These are phyloP conservation scores for Drosophila sturtevanti DNA, from an alignment of 1,140 invertebrate species.

Conservation along the genomic window DNA sequence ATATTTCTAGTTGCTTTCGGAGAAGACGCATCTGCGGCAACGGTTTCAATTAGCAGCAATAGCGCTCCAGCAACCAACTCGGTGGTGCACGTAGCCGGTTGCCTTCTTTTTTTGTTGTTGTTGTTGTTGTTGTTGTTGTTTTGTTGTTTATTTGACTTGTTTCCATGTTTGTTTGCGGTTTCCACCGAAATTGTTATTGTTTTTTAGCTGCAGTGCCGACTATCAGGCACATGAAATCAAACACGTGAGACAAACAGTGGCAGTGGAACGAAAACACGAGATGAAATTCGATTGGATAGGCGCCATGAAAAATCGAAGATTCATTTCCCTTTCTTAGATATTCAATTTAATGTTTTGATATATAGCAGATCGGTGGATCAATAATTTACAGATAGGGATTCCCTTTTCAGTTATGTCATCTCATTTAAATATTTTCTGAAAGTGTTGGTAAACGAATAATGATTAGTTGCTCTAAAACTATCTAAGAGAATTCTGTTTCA, in stretches of 20 bases:
- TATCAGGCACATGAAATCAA: slow-evolving; percentile 4
- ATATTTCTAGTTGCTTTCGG: neutral
- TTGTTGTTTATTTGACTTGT: slow-evolving; percentile 1
- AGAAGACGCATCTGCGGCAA: slow-evolving; percentile 5
- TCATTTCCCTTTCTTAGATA: too few species aligned
- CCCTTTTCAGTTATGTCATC: too few species aligned
- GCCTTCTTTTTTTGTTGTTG: slow-evolving; percentile 28
- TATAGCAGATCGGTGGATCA: too few species aligned
- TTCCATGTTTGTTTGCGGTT: slow-evolving; percentile 25
- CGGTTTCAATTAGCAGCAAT: neutral
- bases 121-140: slow-evolving; percentile 32
- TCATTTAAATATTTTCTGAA: too few species aligned
- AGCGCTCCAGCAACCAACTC: neutral
- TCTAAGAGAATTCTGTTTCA: too few species aligned
- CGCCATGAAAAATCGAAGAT: neutral
- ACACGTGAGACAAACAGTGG: slow-evolving; percentile 1
- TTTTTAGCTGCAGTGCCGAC: neutral
- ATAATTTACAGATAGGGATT: too few species aligned
- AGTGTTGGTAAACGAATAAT: neutral
- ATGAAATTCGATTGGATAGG: neutral
- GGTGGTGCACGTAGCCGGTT: slow-evolving; percentile 14
- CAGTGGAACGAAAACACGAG: neutral
- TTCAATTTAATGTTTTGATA: too few species aligned
- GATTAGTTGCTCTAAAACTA: too few species aligned
- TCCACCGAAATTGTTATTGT: slow-evolving; percentile 4